Base-by-base conservation (phyloP, 2,888 invertebrate genomes). In the Frankliniella fusca region DNA sequence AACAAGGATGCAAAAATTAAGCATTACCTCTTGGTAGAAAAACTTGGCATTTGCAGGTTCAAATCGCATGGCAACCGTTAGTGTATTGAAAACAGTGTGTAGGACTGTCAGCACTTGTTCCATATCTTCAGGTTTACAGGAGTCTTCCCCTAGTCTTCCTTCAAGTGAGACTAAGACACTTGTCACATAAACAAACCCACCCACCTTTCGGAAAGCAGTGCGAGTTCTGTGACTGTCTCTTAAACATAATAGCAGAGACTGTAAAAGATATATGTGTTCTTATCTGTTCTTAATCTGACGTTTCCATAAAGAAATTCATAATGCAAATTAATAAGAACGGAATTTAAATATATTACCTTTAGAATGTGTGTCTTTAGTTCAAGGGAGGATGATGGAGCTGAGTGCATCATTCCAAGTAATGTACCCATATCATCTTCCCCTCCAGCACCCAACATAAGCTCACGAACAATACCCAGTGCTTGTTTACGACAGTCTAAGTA, bases 31-130 rank as follows among this genome's bases (percentile, higher is more conserved):
- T 84, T 96, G 94, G 87, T 97, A 94, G 90, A 99, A 99, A 90
- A 97, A 97, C 88, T 97, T 97, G 0, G 99, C 99, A 88, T 99
- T 99, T 0, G 98, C 98, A 1, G 99, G 99, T 88, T 99, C 99
- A 87, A 98, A 99, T 85, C 99, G 91, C 99, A 99, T 99, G 2
- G 98, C 98, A 0, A 98, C 96, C 83, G 97, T 96, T 85, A 99
- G 92, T 0, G 97, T 97, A 87, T 96, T 96, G 89, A 98, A 98
- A 15, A 98, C 96, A 82, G 96, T 93, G 86, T 95, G 94, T 83
- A 98, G 90, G 82, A 98, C 89, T 81, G 93, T 91, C 82, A 97
- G 89, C 85, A 95, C 91, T 86, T 96, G 95, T 0, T 85, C 83
- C 15, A 86, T 83, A 84, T 88, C 87, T 90, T 90, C 90, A 0